Evolutionary conservation across 1,140 invertebrate species (phyloP).

Genomic region (Drosophila pandora): DNA sequence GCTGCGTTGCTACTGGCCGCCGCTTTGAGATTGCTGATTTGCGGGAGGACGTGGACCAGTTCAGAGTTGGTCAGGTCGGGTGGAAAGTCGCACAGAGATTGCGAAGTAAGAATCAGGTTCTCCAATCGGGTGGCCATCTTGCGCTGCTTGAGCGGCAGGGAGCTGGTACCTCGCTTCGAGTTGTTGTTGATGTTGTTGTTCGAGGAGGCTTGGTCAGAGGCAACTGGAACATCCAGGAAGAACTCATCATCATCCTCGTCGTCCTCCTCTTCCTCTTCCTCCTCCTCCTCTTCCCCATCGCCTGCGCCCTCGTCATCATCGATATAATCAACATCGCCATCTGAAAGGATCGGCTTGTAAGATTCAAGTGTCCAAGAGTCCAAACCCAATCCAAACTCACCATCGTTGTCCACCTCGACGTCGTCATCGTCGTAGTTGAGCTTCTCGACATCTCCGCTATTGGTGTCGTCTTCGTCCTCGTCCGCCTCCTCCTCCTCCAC

Average conservation of each 20-base stretch:
- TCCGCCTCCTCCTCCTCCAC: constrained; percentile 65
- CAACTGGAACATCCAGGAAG: constrained; percentile 55
- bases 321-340: constrained; percentile 64
- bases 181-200: constrained; percentile 45
- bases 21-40: constrained; percentile 67
- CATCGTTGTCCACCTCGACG: constrained; percentile 50
- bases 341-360: not conserved
- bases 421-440: constrained; percentile 63
- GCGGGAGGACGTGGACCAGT: constrained; percentile 73
- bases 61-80: constrained; percentile 68
- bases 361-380: not conserved
- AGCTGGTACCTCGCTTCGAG: constrained; percentile 25
- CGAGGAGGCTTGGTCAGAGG: constrained; percentile 32
- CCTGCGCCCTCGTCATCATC: constrained; percentile 63
- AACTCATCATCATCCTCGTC: constrained; percentile 66
- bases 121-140: constrained; percentile 70
- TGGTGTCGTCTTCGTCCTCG: constrained; percentile 59
- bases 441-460: constrained; percentile 67
- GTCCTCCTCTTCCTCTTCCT: constrained; percentile 52
- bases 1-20: constrained; percentile 62
- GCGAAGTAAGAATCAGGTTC: constrained; percentile 69
- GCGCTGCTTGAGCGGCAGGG: constrained; percentile 62
- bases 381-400: constrained; percentile 20
- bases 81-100: constrained; percentile 71
- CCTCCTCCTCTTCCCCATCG: constrained; percentile 33